Conservation (phyloP, 1,140 invertebrate genomes). For the Diploscapter pachys region DNA sequence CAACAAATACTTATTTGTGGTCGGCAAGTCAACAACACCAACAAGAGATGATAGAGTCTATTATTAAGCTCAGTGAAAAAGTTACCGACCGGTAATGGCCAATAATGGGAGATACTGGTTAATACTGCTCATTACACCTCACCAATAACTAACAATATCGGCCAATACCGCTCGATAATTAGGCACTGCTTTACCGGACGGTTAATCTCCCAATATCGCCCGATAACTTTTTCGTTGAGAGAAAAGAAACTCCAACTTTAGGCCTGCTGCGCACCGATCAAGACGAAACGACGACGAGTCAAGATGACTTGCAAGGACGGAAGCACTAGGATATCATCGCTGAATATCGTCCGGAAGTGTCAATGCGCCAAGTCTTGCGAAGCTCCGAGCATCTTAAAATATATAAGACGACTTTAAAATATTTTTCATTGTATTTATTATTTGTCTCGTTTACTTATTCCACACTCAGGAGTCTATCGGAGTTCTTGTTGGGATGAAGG, state of each 20-base stretch:
- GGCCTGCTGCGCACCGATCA: too few relatives aligned
- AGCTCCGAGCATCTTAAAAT: not conserved
- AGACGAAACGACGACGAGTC: too few relatives aligned
- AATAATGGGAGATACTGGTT: slow-evolving; percentile 2
- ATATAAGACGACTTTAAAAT: too few relatives aligned
- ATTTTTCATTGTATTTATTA: too few relatives aligned
- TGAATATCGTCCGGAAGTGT: slow-evolving; percentile 90
- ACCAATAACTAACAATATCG: not conserved
- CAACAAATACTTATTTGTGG: not conserved
- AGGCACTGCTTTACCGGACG: too few relatives aligned
- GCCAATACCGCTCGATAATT: not conserved
- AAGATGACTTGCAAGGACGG: not conserved
- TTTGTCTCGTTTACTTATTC: too few relatives aligned
- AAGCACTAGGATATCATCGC: slow-evolving; percentile 43
- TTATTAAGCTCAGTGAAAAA: not conserved
- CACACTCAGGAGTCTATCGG: too few relatives aligned
- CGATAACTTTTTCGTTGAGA: not conserved
- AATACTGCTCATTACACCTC: slow-evolving; percentile 33
- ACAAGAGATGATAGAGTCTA: not conserved
- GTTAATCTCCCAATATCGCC: not conserved
- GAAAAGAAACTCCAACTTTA: not conserved
- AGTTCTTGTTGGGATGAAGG: too few relatives aligned
- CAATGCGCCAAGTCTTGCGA: slow-evolving; percentile 60
- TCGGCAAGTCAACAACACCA: not conserved
- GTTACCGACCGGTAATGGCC: not conserved